Evolutionary conservation across 2,797 vertebrate species (phyloP).

Genomic region (Acrocephalus scirpaceus): DNA sequence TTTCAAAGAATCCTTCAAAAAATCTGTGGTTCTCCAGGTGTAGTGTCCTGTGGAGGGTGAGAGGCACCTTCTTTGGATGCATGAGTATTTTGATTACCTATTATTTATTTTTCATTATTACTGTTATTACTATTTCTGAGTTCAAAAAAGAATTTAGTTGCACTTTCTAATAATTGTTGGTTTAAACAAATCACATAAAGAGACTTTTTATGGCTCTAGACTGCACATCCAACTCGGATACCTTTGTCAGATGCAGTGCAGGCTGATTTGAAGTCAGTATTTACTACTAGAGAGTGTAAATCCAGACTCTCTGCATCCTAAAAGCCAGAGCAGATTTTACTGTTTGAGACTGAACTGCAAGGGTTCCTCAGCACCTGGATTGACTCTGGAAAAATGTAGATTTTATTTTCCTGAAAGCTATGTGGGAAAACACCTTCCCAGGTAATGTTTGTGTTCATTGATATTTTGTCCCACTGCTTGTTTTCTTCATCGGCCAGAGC

Average conservation of each 20-base stretch:
- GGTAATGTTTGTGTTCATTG: neutral
- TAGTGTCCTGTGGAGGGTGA: neutral
- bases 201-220: neutral
- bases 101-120: neutral
- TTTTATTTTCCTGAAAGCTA: neutral
- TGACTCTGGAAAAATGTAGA: neutral
- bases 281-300: neutral
- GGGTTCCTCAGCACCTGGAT: neutral
- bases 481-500: neutral
- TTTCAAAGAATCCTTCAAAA: neutral
- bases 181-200: neutral
- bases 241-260: neutral
- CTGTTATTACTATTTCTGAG: neutral
- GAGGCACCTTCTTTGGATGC: neutral
- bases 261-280: neutral
- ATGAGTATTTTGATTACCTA: neutral
- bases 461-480: neutral
- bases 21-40: neutral
- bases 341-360: neutral
- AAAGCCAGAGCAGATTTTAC: conserved; percentile 2
- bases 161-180: neutral
- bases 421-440: neutral
- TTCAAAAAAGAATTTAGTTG: neutral
- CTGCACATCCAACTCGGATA: neutral
- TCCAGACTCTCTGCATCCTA: neutral